phyloP scores from a whole-genome alignment of 2,113 vertebrate species.

The Australoheros scitulus region DNA sequence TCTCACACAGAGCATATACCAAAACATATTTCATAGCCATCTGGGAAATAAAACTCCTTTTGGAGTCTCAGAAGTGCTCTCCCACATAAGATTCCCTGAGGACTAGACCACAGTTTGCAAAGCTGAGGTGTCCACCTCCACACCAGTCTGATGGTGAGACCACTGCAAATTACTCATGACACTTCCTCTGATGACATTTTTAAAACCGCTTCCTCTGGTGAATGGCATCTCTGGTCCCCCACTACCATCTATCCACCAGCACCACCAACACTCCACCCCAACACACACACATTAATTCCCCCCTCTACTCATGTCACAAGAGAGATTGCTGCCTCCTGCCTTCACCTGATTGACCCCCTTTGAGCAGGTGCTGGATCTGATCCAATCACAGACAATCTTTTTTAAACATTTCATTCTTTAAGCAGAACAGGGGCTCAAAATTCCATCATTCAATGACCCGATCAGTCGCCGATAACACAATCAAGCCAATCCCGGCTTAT shows the following conservation, averaged over 20 bases:
- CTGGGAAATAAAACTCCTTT: slow-evolving; percentile 50
- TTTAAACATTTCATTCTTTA: slow-evolving; percentile 78
- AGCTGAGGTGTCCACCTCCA: slow-evolving; percentile 63
- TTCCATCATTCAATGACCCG: slow-evolving; percentile 79
- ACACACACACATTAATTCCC: slow-evolving; percentile 65
- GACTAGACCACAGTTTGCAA: slow-evolving; percentile 42
- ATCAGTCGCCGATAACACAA: slow-evolving; percentile 78
- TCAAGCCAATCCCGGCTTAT: slow-evolving; percentile 79
- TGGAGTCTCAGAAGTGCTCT: slow-evolving; percentile 40
- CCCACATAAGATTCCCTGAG: slow-evolving; percentile 43
- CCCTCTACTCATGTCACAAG: slow-evolving; percentile 68
- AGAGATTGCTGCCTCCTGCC: slow-evolving; percentile 74
- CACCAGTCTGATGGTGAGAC: slow-evolving; percentile 59
- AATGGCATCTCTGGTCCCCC: slow-evolving; percentile 51
- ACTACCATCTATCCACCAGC: slow-evolving; percentile 39
- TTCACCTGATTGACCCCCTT: slow-evolving; percentile 74
- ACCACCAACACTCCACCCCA: slow-evolving; percentile 42
- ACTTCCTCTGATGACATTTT: slow-evolving; percentile 78
- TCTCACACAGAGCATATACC: slow-evolving; percentile 32
- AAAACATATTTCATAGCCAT: slow-evolving; percentile 39
- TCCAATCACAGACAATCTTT: slow-evolving; percentile 79
- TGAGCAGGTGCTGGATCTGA: slow-evolving; percentile 79
- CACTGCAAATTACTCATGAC: slow-evolving; percentile 75
- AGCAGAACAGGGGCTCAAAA: slow-evolving; percentile 76
- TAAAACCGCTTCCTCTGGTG: slow-evolving; percentile 66